Conservation (phyloP, 2,113 vertebrate genomes). For the Globicephala melas region DNA sequence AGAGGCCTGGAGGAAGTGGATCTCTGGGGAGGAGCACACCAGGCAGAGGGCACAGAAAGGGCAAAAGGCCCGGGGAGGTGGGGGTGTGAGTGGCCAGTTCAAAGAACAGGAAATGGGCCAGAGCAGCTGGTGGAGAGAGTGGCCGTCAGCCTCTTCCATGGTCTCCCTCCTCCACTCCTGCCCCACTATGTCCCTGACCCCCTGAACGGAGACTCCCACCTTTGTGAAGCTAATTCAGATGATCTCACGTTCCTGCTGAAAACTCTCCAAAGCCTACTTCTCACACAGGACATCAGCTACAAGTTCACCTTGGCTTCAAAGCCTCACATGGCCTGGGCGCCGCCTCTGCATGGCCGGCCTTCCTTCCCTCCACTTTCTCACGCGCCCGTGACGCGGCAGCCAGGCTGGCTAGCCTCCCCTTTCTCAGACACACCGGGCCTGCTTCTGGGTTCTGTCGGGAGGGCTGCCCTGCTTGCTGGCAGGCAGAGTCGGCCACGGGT, state of each 20-base stretch:
- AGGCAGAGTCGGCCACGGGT: background rate
- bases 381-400: fast-evolving
- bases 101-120: background rate
- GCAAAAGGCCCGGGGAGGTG: background rate
- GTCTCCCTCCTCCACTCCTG: background rate
- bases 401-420: background rate
- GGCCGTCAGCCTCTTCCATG: fast-evolving
- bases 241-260: background rate
- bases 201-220: background rate
- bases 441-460: background rate
- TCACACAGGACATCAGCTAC: background rate
- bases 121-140: fast-evolving
- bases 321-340: fast-evolving
- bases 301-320: background rate
- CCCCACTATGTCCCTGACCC: background rate
- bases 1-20: background rate
- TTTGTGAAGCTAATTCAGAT: background rate
- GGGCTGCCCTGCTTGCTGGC: background rate
- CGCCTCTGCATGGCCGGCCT: fast-evolving
- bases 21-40: background rate
- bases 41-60: background rate
- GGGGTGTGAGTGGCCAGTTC: background rate
- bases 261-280: background rate
- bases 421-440: background rate
- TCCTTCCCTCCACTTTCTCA: too few relatives aligned